These are phyloP conservation scores for Diadumene lineata DNA, from an alignment of 92 coral and sea anemone genomes.

Conservation along the genomic window DNA sequence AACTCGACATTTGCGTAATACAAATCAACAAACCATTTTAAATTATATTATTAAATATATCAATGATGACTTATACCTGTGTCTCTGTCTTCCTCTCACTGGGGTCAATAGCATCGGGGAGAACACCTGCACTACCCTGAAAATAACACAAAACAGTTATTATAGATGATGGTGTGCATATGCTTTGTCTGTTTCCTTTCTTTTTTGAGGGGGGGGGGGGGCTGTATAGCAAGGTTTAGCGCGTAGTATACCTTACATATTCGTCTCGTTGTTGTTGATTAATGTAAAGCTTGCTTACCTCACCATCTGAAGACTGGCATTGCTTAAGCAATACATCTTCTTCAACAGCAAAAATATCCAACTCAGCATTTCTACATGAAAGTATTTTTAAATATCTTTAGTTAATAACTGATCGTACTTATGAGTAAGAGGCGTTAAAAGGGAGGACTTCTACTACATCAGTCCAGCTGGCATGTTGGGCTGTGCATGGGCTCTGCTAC, in stretches of 20 bases:
- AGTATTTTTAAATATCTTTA: too few relatives aligned
- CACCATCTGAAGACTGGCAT: conserved; percentile 35
- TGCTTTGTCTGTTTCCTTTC: not conserved
- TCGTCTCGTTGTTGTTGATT: conserved; percentile 1
- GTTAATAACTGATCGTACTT: too few relatives aligned
- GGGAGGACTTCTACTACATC: too few relatives aligned
- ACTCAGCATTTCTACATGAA: conserved; percentile 41
- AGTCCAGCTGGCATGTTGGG: too few relatives aligned
- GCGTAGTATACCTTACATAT: too few relatives aligned
- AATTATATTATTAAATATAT: too few relatives aligned
- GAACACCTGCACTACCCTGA: conserved; percentile 25
- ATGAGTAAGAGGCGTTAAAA: too few relatives aligned
- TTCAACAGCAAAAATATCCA: conserved; percentile 70
- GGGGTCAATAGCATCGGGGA: conserved; percentile 60
- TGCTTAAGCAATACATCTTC: conserved; percentile 47
- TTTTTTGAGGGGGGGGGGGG: not conserved
- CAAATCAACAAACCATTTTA: too few relatives aligned
- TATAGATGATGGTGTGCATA: too few relatives aligned
- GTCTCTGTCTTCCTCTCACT: conserved; percentile 35
- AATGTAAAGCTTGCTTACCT: conserved; percentile 34
- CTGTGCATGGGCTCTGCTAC: too few relatives aligned
- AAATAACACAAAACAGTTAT: not conserved
- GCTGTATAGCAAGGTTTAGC: not conserved
- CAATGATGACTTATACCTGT: too few relatives aligned
- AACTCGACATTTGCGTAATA: too few relatives aligned